Evolutionary conservation across 2,797 vertebrate genomes (phyloP).

Genomic region (Lepidocolaptes lacrymiger): DNA sequence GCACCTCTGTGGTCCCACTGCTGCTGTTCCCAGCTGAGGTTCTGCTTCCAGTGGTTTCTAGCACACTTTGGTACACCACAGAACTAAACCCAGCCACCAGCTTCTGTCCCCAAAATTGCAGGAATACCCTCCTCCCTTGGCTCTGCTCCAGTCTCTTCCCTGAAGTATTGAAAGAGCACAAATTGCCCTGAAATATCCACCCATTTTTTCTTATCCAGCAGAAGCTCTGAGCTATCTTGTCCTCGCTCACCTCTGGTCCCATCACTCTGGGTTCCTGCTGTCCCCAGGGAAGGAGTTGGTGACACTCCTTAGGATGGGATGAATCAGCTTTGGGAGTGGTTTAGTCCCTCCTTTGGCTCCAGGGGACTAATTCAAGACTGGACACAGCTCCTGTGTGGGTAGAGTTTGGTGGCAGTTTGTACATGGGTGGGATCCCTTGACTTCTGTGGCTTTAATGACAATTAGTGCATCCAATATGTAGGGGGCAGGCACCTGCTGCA

Average conservation of each 20-base stretch:
- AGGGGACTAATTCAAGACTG: neutral
- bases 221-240: neutral
- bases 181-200: neutral
- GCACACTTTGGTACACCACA: neutral
- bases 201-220: neutral
- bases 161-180: neutral
- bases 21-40: neutral
- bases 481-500: neutral
- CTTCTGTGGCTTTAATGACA: neutral
- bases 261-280: neutral
- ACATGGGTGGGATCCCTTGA: neutral
- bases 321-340: neutral
- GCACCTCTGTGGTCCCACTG: neutral
- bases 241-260: neutral
- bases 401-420: neutral
- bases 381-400: neutral
- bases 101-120: neutral
- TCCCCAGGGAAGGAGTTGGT: neutral
- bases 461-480: neutral
- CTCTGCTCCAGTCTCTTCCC: neutral
- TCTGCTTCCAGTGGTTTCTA: constrained; percentile 33
- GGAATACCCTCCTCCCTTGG: neutral
- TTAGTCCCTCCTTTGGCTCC: neutral
- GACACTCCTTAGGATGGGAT: neutral
- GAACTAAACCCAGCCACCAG: neutral